These are phyloP conservation scores for Tachina lurida DNA, from an alignment of 2,888 invertebrate species.

Conservation along the genomic window DNA sequence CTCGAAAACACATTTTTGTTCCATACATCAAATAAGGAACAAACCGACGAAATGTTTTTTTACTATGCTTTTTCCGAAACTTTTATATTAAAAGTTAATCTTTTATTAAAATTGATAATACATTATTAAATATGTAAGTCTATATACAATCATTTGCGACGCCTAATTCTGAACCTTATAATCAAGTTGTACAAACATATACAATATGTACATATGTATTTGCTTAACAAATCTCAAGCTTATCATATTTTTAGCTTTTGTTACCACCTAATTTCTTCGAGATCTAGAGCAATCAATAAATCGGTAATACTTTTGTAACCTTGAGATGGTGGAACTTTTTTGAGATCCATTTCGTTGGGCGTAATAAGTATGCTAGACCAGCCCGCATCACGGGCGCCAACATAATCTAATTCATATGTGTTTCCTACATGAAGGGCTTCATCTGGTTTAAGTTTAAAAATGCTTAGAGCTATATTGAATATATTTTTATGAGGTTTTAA, in stretches of 20 bases:
- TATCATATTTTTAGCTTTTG: neutral
- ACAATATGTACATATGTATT: constrained; percentile 1
- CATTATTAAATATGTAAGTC: neutral
- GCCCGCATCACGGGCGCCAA: constrained; percentile 87
- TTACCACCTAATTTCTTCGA: constrained; percentile 77
- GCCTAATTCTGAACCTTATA: neutral
- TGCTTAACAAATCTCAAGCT: constrained; percentile 4
- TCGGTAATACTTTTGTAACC: constrained; percentile 75
- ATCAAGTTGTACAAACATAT: too few relatives aligned
- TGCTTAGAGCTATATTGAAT: constrained; percentile 83
- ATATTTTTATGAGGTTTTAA: constrained; percentile 79
- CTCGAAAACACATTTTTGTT: too few relatives aligned
- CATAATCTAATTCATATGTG: constrained; percentile 88
- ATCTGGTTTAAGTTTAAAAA: constrained; percentile 83
- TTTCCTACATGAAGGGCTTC: constrained; percentile 94
- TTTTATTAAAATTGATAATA: neutral
- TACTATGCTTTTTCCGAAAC: too few relatives aligned
- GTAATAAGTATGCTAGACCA: constrained; percentile 79
- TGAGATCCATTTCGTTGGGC: constrained; percentile 43
- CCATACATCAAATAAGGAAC: too few relatives aligned
- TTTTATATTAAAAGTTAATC: neutral
- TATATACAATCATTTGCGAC: neutral
- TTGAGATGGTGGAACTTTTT: constrained; percentile 72
- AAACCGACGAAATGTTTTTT: too few relatives aligned
- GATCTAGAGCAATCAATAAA: constrained; percentile 76